A percentile compares a stretch with the other conserved stretches of the same genome.
phyloP scores from a whole-genome alignment of 2,797 vertebrate genomes.

The Decapterus maruadsi region DNA sequence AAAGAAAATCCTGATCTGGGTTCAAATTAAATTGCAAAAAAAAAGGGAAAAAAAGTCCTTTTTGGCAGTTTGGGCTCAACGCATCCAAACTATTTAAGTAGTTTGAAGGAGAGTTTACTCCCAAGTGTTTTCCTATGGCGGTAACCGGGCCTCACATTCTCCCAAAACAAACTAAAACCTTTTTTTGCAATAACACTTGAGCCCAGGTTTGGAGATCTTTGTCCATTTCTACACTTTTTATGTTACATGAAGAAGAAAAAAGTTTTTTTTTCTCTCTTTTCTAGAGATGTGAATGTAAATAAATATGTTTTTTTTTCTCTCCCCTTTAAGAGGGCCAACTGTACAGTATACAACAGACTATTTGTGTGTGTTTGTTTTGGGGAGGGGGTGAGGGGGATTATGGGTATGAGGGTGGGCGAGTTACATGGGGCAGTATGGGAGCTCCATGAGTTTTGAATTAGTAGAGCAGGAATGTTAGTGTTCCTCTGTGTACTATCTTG shows the following conservation, averaged over 20 bases:
- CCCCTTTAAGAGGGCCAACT: slow-evolving; percentile 64
- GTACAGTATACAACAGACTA: slow-evolving; percentile 74
- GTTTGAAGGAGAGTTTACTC: neutral
- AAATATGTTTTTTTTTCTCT: slow-evolving; percentile 44
- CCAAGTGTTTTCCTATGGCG: slow-evolving; percentile 17
- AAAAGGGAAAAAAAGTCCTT: neutral
- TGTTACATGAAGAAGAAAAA: slow-evolving; percentile 53
- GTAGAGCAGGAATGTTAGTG: slow-evolving; percentile 72
- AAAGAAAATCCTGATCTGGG: slow-evolving; percentile 36
- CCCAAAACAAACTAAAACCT: slow-evolving; percentile 21
- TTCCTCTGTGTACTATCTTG: slow-evolving; percentile 74
- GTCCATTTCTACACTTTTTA: slow-evolving; percentile 60
- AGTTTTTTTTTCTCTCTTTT: slow-evolving; percentile 47
- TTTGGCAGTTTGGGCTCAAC: neutral
- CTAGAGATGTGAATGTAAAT: slow-evolving; percentile 86
- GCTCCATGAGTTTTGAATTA: slow-evolving; percentile 71
- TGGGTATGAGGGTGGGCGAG: neutral
- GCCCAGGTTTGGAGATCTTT: slow-evolving; percentile 43
- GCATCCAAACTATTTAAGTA: neutral
- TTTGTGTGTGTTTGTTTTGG: slow-evolving; percentile 64
- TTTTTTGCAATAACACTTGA: slow-evolving; percentile 24
- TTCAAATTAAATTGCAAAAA: slow-evolving; percentile 34
- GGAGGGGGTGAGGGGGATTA: slow-evolving; percentile 3
- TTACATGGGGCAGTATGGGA: slow-evolving; percentile 61
- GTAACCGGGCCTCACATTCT: slow-evolving; percentile 7